Conservation (phyloP, 2,797 vertebrate species). For the Epinephelus awoara region DNA sequence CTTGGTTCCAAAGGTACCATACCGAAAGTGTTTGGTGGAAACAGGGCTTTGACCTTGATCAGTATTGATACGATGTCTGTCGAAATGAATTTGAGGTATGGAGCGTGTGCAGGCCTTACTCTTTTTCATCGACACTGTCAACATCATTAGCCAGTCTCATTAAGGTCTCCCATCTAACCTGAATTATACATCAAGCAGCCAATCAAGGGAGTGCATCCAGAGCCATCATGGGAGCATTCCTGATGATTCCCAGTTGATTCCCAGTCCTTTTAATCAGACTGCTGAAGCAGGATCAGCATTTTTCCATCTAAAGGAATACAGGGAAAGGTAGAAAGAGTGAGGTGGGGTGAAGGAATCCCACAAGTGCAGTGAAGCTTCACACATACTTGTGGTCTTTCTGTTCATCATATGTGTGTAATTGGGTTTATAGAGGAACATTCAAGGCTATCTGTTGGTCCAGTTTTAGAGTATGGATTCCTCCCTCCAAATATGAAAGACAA, state of each 20-base stretch:
- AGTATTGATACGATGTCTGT: constrained; percentile 21
- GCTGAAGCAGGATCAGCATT: constrained; percentile 64
- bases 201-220: constrained; percentile 72
- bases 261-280: constrained; percentile 76
- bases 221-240: constrained; percentile 70
- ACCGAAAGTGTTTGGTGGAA: too few species aligned
- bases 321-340: constrained; percentile 21
- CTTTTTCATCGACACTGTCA: constrained; percentile 62
- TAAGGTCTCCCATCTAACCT: constrained; percentile 73
- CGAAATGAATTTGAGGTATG: constrained; percentile 32
- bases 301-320: constrained; percentile 53
- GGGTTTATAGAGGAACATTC: neutral
- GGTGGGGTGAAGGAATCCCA: constrained; percentile 33
- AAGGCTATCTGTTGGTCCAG: neutral
- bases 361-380: constrained; percentile 36
- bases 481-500: neutral
- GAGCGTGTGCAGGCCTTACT: constrained; percentile 20
- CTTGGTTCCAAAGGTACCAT: too few species aligned
- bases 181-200: constrained; percentile 84
- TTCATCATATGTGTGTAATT: neutral
- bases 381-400: neutral
- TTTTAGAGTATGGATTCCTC: neutral
- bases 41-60: constrained; percentile 3
- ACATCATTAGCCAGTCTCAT: constrained; percentile 80
- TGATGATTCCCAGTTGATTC: constrained; percentile 64